Conservation (phyloP, 1,140 invertebrate genomes). For the Penaeus vannamei region DNA sequence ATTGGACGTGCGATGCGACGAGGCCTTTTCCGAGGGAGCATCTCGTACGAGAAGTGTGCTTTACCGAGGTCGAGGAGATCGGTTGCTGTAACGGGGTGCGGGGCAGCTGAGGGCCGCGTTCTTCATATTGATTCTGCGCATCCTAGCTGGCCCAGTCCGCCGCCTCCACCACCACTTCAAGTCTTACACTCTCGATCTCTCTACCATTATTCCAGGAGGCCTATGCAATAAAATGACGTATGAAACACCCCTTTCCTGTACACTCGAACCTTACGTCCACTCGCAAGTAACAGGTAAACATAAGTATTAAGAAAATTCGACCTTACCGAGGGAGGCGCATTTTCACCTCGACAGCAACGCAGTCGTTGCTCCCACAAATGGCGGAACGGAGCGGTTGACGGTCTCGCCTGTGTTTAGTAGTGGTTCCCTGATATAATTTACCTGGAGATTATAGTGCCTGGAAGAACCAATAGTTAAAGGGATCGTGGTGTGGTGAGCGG, state of each 20-base stretch:
- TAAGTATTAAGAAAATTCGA: background rate
- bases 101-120: slow-evolving; percentile 39
- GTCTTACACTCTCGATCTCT: slow-evolving; percentile 43
- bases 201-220: background rate
- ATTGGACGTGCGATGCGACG: too few species aligned
- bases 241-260: background rate
- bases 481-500: slow-evolving; percentile 47
- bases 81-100: slow-evolving; percentile 20
- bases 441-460: slow-evolving; percentile 35
- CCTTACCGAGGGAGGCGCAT: slow-evolving; percentile 44
- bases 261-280: background rate
- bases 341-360: slow-evolving; percentile 39
- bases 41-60: too few species aligned
- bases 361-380: slow-evolving; percentile 57
- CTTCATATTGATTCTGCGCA: slow-evolving; percentile 62
- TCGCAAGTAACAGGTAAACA: too few species aligned
- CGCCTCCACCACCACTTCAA: slow-evolving; percentile 44
- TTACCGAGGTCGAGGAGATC: slow-evolving; percentile 17
- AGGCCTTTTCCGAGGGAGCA: too few species aligned
- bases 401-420: slow-evolving; percentile 49
- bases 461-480: slow-evolving; percentile 41
- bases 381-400: slow-evolving; percentile 54
- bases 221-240: slow-evolving; percentile 45
- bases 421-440: slow-evolving; percentile 34
- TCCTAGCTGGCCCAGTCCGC: slow-evolving; percentile 37